phyloP scores from a whole-genome alignment of 2,113 vertebrate species.

The Malurus melanocephalus region DNA sequence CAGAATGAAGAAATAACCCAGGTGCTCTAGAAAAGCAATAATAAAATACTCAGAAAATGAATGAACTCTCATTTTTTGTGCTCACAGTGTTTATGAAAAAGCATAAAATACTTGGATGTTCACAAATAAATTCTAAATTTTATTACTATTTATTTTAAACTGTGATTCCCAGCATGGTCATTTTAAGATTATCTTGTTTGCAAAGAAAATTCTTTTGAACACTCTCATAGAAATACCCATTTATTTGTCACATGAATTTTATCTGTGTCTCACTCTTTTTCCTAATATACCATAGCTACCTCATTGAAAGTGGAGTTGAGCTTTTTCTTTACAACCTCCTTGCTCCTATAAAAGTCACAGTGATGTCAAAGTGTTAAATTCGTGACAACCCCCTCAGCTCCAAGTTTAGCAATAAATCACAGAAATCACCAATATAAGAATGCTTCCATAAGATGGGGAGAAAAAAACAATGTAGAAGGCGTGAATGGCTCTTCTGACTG shows the following conservation, averaged over 20 bases:
- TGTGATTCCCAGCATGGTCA: neutral
- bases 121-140: conserved; percentile 11
- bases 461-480: neutral
- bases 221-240: neutral
- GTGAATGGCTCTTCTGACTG: neutral
- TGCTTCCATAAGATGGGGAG: neutral
- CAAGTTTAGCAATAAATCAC: neutral
- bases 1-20: conserved; percentile 16
- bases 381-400: fast-evolving
- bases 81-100: neutral
- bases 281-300: neutral
- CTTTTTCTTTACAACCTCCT: neutral
- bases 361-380: neutral
- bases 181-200: conserved; percentile 12
- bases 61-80: neutral
- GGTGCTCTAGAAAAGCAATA: conserved; percentile 18
- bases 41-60: conserved; percentile 20
- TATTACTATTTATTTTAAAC: neutral
- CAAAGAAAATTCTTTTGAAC: neutral
- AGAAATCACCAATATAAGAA: neutral
- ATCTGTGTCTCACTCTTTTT: neutral
- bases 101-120: conserved; percentile 1
- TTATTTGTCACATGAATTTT: neutral
- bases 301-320: neutral
- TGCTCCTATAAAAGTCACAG: neutral